Evolutionary conservation across 2,113 vertebrate species (phyloP), one percentile per base, ranked within the genome.

Genomic region (Zingel zingel): DNA sequence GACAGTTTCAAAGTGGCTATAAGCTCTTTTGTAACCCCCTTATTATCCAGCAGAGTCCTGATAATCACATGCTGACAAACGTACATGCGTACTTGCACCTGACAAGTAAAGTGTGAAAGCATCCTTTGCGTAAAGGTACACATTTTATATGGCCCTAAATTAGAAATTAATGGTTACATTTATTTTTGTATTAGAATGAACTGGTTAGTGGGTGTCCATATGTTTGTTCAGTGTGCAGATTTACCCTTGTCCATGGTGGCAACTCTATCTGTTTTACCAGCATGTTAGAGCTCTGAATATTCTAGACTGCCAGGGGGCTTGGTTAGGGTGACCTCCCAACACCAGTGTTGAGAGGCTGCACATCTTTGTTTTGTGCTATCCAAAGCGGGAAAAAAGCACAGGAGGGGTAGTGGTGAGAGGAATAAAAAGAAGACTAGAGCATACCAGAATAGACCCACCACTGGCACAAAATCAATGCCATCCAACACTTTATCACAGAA

Each of bases 401-500:
- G 39, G 50, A 83, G 53, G 66, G 36, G 27, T 18, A 25, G 81
- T 16, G 47, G 62, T 33, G 66, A 45, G 53, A 57, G 66, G 48
- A 11, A 43, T 39, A 43, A 69, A 71, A 68, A 71, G 25, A 72
- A 56, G 81, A 69, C 68, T 69, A 72, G 81, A 86, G 84, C 56
- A 36, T n/a, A 76, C 80, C 51, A 39, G 80, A 87, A 88, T 81
- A 90, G 80, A 88, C 77, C 82, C 68, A 79, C 74, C 50, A 51
- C 81, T 88, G 92, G 91, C 94, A 94, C 89, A 89, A 93, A 94
- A 94, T 95, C 94, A 93, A 93, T 94, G 77, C 53, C 67, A 59
- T 76, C 74, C 89, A 68, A 71, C 82, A 56, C 82, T 89, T 92
- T 89, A 92, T 90, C 91, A 88, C 88, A 88, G 82, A 76, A 83